phyloP scores from a whole-genome alignment of 2,113 vertebrate species.

The Melanostigma gelatinosum region DNA sequence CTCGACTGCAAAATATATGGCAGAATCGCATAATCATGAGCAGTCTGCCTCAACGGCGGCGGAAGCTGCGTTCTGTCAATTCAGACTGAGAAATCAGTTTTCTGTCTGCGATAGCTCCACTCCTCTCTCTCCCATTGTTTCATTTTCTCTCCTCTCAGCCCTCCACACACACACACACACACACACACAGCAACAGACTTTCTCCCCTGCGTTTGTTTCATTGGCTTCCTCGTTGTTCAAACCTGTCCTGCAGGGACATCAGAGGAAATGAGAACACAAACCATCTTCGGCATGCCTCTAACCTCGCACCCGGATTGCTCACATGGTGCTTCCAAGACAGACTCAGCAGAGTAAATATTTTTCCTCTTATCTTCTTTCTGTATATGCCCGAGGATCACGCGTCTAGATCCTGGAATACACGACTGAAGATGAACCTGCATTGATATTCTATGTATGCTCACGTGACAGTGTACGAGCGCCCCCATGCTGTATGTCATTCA shows the following conservation, averaged over 20 bases:
- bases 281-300: constrained; percentile 3
- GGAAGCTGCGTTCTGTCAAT: constrained; percentile 44
- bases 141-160: constrained; percentile 32
- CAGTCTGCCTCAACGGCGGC: constrained; percentile 25
- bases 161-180: neutral
- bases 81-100: constrained; percentile 53
- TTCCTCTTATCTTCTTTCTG: constrained; percentile 15
- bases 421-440: constrained; percentile 2
- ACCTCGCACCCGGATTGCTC: neutral
- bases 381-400: neutral
- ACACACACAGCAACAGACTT: constrained; percentile 4
- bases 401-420: neutral
- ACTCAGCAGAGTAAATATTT: constrained; percentile 18
- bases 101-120: constrained; percentile 40
- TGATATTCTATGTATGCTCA: constrained; percentile 24
- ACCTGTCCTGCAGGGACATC: neutral
- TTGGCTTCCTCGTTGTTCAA: neutral
- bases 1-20: constrained; percentile 21
- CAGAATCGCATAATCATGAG: constrained; percentile 38
- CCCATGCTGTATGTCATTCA: neutral
- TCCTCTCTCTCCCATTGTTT: constrained; percentile 51
- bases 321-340: neutral
- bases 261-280: constrained; percentile 7
- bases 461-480: neutral
- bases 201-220: constrained; percentile 5